Conservation (phyloP, 2,797 vertebrate genomes). For the Sciurus vulgaris region DNA sequence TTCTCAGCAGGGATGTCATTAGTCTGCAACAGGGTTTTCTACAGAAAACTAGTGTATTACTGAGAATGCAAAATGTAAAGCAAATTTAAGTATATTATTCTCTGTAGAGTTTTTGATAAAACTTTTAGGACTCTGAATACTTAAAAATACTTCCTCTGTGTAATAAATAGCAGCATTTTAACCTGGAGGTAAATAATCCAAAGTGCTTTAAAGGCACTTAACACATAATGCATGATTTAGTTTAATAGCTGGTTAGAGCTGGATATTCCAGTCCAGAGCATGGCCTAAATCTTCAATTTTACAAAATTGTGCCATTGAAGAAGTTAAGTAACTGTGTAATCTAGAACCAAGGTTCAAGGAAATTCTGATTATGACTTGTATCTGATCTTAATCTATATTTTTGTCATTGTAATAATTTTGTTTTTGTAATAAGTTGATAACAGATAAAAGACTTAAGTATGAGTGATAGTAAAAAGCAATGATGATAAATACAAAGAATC, state of each 20-base stretch:
- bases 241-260: not conserved
- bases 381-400: conserved; percentile 29
- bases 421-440: conserved; percentile 39
- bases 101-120: not conserved
- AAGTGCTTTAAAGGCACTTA: not conserved
- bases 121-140: not conserved
- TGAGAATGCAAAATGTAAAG: not conserved
- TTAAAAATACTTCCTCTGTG: not conserved
- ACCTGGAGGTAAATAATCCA: not conserved
- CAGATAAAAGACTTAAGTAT: not conserved
- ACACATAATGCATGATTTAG: not conserved
- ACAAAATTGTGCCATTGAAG: not conserved
- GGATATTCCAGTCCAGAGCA: not conserved
- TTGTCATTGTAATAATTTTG: conserved; percentile 43
- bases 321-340: not conserved
- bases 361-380: not conserved
- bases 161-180: not conserved
- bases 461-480: conserved; percentile 54
- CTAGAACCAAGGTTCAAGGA: not conserved
- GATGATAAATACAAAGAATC: conserved; percentile 26
- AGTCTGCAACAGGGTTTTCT: not conserved
- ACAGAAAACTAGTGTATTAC: not conserved
- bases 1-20: not conserved
- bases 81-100: not conserved
- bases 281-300: not conserved